phyloP scores from a whole-genome alignment of 2,113 vertebrate species.

The Morone chrysops region DNA sequence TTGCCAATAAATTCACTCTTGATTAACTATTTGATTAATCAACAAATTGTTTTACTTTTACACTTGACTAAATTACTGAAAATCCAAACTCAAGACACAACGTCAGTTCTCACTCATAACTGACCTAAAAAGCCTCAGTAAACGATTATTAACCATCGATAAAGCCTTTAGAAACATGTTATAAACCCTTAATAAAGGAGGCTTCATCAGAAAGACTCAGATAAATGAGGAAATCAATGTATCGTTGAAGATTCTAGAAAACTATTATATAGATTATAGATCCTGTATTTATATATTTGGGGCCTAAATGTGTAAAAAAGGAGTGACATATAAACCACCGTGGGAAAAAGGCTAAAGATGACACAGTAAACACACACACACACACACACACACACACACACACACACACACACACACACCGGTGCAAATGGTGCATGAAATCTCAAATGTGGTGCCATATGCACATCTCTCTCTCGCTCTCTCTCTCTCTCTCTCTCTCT shows the following conservation, averaged over 20 bases:
- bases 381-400: slow-evolving; percentile 2
- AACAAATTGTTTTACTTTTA: neutral
- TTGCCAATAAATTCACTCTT: neutral
- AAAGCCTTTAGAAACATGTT: neutral
- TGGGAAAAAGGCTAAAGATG: neutral
- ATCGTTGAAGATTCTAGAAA: no score
- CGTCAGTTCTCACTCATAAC: neutral
- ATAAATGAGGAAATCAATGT: no score
- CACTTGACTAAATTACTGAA: no score
- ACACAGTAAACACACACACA: slow-evolving; percentile 3
- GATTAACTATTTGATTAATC: neutral
- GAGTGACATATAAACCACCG: neutral
- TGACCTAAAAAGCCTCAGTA: neutral
- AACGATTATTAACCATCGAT: neutral
- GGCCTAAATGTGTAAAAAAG: no score
- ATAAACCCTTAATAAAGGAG: neutral
- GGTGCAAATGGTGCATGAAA: slow-evolving; percentile 76
- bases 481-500: slow-evolving; percentile 13
- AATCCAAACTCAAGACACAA: no score
- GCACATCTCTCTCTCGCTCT: slow-evolving; percentile 41
- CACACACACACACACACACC: slow-evolving; percentile 16
- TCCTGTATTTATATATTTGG: no score
- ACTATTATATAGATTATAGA: no score
- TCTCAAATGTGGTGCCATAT: slow-evolving; percentile 59
- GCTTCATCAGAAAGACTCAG: neutral